These are phyloP conservation scores for Cremastobaeus sp. DNA, from an alignment of 2,888 invertebrate genomes.

Conservation along the genomic window DNA sequence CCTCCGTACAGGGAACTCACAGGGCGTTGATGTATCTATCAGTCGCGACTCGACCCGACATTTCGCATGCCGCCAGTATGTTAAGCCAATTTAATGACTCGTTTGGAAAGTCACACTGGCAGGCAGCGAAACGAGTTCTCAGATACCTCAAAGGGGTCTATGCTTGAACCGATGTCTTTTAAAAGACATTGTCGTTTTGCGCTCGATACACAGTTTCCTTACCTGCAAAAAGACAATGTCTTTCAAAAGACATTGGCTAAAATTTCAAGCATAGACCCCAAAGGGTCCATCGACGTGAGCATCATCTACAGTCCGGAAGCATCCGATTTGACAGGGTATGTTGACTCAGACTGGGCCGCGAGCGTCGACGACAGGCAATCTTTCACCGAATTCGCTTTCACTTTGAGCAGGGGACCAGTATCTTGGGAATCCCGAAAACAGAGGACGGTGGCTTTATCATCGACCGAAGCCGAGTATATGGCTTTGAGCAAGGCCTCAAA, in stretches of 20 bases:
- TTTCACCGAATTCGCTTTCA: slow-evolving; percentile 8
- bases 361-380: slow-evolving; percentile 1
- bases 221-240: too few species aligned
- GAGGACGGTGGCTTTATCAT: slow-evolving; percentile 22
- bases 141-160: slow-evolving; percentile 21
- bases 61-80: slow-evolving; percentile 2
- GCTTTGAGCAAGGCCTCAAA: slow-evolving; percentile 16
- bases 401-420: slow-evolving; percentile 1
- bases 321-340: slow-evolving; percentile 1
- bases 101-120: slow-evolving; percentile 13
- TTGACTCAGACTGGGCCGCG: slow-evolving; percentile 9
- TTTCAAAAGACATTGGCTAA: too few species aligned
- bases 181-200: too few species aligned
- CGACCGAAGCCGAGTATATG: slow-evolving; percentile 22
- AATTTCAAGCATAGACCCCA: slow-evolving; percentile 16
- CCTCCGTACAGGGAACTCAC: slow-evolving; percentile 24
- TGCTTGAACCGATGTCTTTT: too few species aligned
- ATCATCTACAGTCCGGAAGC: background rate
- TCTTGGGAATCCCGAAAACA: slow-evolving; percentile 28
- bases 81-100: slow-evolving; percentile 21
- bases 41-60: slow-evolving; percentile 22
- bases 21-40: slow-evolving; percentile 26
- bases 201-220: too few species aligned
- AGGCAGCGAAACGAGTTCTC: slow-evolving; percentile 29
- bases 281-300: slow-evolving; percentile 9